Base-by-base conservation (phyloP, 2,888 invertebrate species). In the Drosophila fungiperda region DNA sequence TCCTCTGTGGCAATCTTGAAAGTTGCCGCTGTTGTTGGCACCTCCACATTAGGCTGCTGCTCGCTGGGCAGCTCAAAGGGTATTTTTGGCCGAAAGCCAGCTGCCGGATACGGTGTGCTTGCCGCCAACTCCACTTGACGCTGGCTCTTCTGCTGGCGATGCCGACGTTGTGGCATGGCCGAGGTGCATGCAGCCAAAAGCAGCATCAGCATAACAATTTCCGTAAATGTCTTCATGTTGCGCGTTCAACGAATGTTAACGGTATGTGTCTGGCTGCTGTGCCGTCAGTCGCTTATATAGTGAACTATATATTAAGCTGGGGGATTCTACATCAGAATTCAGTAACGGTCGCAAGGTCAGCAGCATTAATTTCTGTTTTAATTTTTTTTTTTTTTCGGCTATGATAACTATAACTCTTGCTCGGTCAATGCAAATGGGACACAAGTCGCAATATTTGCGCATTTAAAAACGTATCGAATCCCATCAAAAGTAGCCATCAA, bases 91-190 rank as follows among this genome's bases (percentile, higher is more conserved):
- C 92, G 84, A 48, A 87, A 92, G 3, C 92, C 92, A n/a, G 92
- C 91, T 12, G 91, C 88, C 32, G 92, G 92, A 67, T 92, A 92
- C 5, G 92, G 92, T 5, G 92, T 91, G 36, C 77, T 84, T n/a
- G 82, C 77, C 33, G 82, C 77, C 35, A 85, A 73, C 62, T 83
- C 86, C 60, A 87, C 73, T 72, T 91, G 92, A 8, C 91, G 88
- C 26, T 86, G 85, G 6, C 87, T 89, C 76, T 83, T 90, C 12
- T 23, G 29, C 17, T 58, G 71, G 8, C 76, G 70, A 1, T 63
- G 65, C 1, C 23, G 62, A 1, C 63, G 72, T 58, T 82, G 88
- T 3, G 89, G 90, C 80, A 84, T 69, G 8, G 83, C 85, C 12
- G 76, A 58, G 11, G 58, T 55, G 57, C 67, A 20, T 20, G 35